Base-by-base conservation (phyloP, 2,888 invertebrate genomes). In the Arctia plantaginis region DNA sequence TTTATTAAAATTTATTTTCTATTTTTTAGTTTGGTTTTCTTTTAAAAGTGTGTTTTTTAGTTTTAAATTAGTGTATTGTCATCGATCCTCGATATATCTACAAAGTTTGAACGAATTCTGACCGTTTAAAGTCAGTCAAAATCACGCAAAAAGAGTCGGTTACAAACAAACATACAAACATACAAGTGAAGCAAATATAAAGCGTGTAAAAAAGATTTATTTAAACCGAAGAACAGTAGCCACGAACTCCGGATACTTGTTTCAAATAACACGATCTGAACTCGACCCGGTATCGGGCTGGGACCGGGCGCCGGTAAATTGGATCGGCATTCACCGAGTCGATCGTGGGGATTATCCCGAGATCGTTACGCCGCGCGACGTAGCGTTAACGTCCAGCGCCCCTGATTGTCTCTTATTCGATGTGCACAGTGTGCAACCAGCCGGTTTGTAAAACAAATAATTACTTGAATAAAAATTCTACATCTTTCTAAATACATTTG, bases 351-450 rank as follows among this genome's bases (percentile, higher is more conserved):
- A 87, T 88, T 87, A 89, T 88, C 87, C 83, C 79, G 78, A 71
- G 83, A 83, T 86, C 87, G 88, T 90, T 89, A 89, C 80, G 75
- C 74, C 72, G 79, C 88, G 89, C 80, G 75, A 76, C 73, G 79
- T 78, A 73, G 86, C 87, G 88, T 86, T 84, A 86, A 87, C 89
- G 86, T 79, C 82, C 78, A 86, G 86, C 87, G 87, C 83, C 84
- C 89, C 88, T 90, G 90, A 90, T 90, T 90, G 90, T 88, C 86
- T 88, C 87, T 82, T 83, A 82, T 84, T 88, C 86, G 87, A 81
- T 86, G 85, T 77, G 82, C 87, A 86, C 81, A 67, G 83, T 84
- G 85, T 77, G 80, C 20, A 71, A 30, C 39, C 27, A 20, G 8
- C 10, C 20, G 23, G 44, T 69, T 59, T 74, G 55, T 4, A 39